These are phyloP conservation scores for Mactromeris polynyma DNA, from an alignment of 2,888 invertebrate species.

Conservation along the genomic window DNA sequence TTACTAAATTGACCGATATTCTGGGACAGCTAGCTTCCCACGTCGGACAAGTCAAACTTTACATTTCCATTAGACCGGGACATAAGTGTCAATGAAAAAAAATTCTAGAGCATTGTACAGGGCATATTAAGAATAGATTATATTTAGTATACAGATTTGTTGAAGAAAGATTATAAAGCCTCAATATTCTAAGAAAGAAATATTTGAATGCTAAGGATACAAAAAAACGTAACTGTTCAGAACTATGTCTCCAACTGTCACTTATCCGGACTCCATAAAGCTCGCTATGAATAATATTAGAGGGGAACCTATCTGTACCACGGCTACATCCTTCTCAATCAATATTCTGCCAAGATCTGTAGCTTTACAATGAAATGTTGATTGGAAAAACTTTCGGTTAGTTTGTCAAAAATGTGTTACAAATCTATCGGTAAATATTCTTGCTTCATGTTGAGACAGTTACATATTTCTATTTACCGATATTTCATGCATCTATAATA, in stretches of 20 bases:
- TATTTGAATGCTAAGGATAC: background rate
- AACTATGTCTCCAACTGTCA: constrained; percentile 11
- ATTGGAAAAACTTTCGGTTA: background rate
- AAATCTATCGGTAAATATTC: constrained; percentile 24
- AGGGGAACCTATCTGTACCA: background rate
- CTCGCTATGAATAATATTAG: constrained; percentile 11
- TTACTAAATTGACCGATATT: too few species aligned
- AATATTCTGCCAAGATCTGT: background rate
- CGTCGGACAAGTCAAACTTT: too few species aligned
- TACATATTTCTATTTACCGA: too few species aligned
- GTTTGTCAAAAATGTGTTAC: constrained; percentile 4
- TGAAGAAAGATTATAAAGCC: too few species aligned
- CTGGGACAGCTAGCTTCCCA: too few species aligned
- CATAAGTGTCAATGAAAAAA: too few species aligned
- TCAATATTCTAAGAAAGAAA: background rate
- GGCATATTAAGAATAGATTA: too few species aligned
- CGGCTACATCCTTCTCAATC: background rate
- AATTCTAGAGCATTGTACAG: too few species aligned
- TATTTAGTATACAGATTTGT: too few species aligned
- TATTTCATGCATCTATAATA: too few species aligned
- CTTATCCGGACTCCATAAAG: background rate
- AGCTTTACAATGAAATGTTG: background rate
- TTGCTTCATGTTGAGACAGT: background rate
- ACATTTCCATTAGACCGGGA: too few species aligned
- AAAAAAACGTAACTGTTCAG: background rate